Conservation (phyloP, 2,113 vertebrate species). For the Pristiophorus japonicus region DNA sequence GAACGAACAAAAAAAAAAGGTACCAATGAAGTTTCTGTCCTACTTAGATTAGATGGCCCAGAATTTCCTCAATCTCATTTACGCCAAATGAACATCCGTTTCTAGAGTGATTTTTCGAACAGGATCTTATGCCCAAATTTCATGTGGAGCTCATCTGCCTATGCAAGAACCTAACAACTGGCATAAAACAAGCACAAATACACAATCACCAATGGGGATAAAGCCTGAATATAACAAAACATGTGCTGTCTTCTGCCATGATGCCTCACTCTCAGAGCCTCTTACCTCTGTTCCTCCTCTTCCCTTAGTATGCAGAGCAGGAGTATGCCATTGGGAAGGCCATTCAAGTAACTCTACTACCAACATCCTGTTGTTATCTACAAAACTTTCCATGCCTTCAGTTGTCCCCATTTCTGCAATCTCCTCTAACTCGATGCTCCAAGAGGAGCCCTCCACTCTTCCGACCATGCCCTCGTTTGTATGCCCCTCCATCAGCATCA, state of each 20-base stretch:
- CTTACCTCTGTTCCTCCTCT: neutral
- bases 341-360: neutral
- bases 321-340: neutral
- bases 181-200: neutral
- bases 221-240: neutral
- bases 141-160: neutral
- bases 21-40: neutral
- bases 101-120: neutral
- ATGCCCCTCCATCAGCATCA: neutral
- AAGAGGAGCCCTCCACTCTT: neutral
- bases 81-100: neutral
- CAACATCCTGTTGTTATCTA: neutral
- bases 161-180: neutral
- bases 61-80: neutral
- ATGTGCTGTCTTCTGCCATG: neutral
- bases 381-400: neutral
- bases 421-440: neutral
- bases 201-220: neutral
- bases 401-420: neutral
- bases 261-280: neutral
- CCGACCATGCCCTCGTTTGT: neutral
- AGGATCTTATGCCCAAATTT: neutral
- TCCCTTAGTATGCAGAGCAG: neutral
- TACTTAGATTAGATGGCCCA: neutral
- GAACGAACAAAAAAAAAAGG: too few relatives aligned